phyloP scores from a whole-genome alignment of 64 coral and sea anemone genomes.

The Montipora foliosa region DNA sequence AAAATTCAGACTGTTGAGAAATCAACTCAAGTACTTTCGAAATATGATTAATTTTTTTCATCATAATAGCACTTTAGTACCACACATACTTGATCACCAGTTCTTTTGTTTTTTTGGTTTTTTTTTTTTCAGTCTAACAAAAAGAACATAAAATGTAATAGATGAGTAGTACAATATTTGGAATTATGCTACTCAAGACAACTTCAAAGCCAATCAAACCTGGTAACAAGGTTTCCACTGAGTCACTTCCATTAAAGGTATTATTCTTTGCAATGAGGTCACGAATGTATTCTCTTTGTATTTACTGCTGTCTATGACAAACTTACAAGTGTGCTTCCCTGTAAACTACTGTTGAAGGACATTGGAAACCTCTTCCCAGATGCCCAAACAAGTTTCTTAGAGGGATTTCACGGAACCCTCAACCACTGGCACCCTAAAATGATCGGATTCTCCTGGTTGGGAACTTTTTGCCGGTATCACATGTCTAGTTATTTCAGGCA shows the following conservation, averaged over 20 bases:
- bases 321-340: neutral
- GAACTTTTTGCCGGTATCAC: conserved; percentile 32
- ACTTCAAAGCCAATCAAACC: neutral
- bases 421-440: conserved; percentile 48
- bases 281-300: neutral
- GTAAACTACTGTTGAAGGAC: neutral
- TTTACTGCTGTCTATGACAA: conserved; percentile 2
- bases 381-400: conserved; percentile 15
- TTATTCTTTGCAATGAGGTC: neutral
- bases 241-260: neutral
- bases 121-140: neutral
- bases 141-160: neutral
- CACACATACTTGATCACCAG: neutral
- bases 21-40: no score
- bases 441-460: conserved; percentile 30
- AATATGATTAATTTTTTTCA: no score
- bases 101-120: neutral
- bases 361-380: neutral
- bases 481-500: neutral
- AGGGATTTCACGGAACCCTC: conserved; percentile 12
- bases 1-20: no score
- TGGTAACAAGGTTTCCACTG: neutral
- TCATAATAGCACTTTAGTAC: neutral
- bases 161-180: neutral
- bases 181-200: neutral